Evolutionary conservation across 2,113 vertebrate genomes (phyloP).

Genomic region (Pseudolaguvia tuberculata): DNA sequence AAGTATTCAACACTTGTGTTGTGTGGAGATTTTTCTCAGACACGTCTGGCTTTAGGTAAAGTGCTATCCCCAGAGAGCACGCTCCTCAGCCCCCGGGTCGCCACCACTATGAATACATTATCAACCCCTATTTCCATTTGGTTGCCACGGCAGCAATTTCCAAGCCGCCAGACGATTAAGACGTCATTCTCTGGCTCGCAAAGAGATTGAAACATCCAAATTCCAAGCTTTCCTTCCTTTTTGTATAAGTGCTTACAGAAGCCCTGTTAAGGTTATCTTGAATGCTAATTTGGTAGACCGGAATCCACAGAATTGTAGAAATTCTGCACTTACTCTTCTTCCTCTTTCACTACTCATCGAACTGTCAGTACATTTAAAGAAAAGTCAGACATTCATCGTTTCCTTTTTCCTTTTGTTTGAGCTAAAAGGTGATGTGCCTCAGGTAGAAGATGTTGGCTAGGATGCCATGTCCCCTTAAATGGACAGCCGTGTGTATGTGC

Average conservation of each 20-base stretch:
- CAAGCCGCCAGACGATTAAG: slow-evolving; percentile 97
- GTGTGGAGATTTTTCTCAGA: slow-evolving; percentile 99
- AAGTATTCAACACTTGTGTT: slow-evolving; percentile 98
- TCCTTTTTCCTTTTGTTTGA: slow-evolving; percentile 64
- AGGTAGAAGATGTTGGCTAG: slow-evolving; percentile 99
- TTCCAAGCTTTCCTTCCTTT: slow-evolving; percentile 67
- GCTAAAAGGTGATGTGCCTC: slow-evolving; percentile 86
- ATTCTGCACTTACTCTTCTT: background rate
- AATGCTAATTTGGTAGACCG: slow-evolving; percentile 1
- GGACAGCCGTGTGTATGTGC: slow-evolving; percentile 98
- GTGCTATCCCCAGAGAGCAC: slow-evolving; percentile 93
- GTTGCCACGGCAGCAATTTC: slow-evolving; percentile 99
- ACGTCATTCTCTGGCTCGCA: slow-evolving; percentile 68
- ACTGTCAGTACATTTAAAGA: slow-evolving; percentile 10
- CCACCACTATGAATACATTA: slow-evolving; percentile 99
- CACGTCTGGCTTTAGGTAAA: slow-evolving; percentile 99
- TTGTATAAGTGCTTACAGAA: slow-evolving; percentile 42
- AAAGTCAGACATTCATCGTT: slow-evolving; percentile 42
- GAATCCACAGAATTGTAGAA: background rate
- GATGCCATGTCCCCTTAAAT: slow-evolving; percentile 99
- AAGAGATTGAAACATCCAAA: slow-evolving; percentile 44
- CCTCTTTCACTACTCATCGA: background rate
- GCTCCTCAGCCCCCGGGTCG: slow-evolving; percentile 98
- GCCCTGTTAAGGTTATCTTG: slow-evolving; percentile 1
- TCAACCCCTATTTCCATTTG: slow-evolving; percentile 98